These are phyloP conservation scores for Drosophila parabipectinata DNA, from an alignment of 1,140 invertebrate genomes.

Conservation along the genomic window DNA sequence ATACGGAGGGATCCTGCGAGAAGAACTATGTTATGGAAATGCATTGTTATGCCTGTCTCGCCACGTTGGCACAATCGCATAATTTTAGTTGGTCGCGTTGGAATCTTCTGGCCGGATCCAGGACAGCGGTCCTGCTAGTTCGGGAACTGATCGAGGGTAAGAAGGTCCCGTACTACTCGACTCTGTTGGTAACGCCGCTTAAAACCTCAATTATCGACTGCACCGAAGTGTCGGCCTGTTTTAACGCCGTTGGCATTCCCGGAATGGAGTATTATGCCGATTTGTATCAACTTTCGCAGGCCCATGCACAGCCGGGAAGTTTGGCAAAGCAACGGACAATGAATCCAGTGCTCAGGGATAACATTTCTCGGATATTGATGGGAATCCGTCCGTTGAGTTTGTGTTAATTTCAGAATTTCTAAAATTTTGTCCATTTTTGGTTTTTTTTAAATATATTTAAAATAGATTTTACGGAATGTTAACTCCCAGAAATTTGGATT, in stretches of 20 bases:
- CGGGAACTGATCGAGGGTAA: slow-evolving; percentile 88
- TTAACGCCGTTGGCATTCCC: slow-evolving; percentile 86
- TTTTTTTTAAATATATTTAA: too few relatives aligned
- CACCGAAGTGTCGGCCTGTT: slow-evolving; percentile 89
- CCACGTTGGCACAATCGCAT: slow-evolving; percentile 89
- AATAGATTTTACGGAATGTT: too few relatives aligned
- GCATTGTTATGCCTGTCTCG: slow-evolving; percentile 93
- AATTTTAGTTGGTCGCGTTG: slow-evolving; percentile 95
- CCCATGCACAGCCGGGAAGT: slow-evolving; percentile 67
- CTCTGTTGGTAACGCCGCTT: slow-evolving; percentile 87
- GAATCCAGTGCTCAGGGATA: slow-evolving; percentile 77
- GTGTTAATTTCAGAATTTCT: slow-evolving; percentile 44
- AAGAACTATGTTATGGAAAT: slow-evolving; percentile 91
- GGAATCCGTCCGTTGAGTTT: slow-evolving; percentile 78
- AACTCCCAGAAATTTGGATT: too few relatives aligned
- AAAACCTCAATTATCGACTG: slow-evolving; percentile 87
- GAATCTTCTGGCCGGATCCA: slow-evolving; percentile 88
- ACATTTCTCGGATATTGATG: slow-evolving; percentile 76
- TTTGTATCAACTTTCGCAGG: slow-evolving; percentile 86
- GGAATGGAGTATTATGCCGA: slow-evolving; percentile 89
- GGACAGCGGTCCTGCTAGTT: slow-evolving; percentile 90
- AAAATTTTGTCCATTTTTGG: too few relatives aligned
- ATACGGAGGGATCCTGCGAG: slow-evolving; percentile 88
- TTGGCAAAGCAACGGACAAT: slow-evolving; percentile 75
- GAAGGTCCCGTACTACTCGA: slow-evolving; percentile 86